Base-by-base conservation (phyloP, 2,888 invertebrate genomes). In the Cosmopolites sordidus region DNA sequence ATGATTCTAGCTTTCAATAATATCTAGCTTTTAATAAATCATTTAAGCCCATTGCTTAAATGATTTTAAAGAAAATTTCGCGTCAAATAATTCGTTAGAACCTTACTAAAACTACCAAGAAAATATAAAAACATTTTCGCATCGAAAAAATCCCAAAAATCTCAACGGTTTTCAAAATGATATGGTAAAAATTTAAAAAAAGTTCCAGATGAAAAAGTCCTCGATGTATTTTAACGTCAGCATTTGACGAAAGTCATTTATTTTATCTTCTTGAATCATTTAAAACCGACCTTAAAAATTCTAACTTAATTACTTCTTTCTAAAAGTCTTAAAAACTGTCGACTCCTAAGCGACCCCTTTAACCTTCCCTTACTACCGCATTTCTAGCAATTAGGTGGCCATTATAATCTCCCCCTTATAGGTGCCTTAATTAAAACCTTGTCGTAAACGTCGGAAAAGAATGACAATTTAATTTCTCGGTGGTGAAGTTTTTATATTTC, bases 381-480 rank as follows among this genome's bases (percentile, higher is more conserved):
- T 58, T 50, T 51, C 52, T 46, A 56, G 55, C 55, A 57, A 61
- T 59, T 56, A 61, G 59, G 55, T 54, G 52, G 40, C 61, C 39
- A 55, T 55, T 51, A 51, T 48, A 43, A 51, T 50, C 45, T 43
- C 12, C 51, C 51, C 44, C 47, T 43, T 42, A 50, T 43, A 54
- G 54, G 54, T 54, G 30, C 47, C 44, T 56, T 56, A 56, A 56
- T 56, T 56, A 56, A 56, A 51, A 42, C 42, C 48, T 18, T 41
- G 30, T 46, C 51, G 29, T 56, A 51, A 45, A 51, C 39, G 56
- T 51, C 56, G 43, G 46, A 52, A 59, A 61, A 60, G 60, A 64
- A 64, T 64, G 64, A 64, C 64, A 64, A 62, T 64, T 64, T 64
- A 62, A 64, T 64, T 64, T 62, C 57, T 59, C 51, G 49, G 50